These are phyloP conservation scores for Salminus brasiliensis DNA, from an alignment of 2,113 vertebrate species.

Conservation along the genomic window DNA sequence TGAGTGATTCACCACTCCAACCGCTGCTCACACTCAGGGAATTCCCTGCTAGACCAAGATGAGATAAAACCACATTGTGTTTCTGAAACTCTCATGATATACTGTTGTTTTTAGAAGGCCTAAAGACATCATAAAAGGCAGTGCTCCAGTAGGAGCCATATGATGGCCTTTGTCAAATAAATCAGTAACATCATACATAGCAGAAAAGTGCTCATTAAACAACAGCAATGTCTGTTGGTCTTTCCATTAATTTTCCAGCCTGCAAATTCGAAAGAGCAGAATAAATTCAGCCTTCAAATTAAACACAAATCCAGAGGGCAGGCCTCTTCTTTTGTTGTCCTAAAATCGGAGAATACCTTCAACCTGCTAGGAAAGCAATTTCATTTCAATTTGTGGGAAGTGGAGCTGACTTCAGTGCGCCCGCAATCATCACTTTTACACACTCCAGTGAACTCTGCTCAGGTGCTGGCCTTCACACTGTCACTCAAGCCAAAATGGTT, in stretches of 20 bases:
- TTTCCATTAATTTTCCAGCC: not conserved
- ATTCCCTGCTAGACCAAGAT: not conserved
- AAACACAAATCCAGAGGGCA: not conserved
- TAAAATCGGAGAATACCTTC: not conserved
- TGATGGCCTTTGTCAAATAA: no score
- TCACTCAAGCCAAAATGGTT: constrained; percentile 42
- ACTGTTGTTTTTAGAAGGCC: not conserved
- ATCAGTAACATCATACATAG: no score
- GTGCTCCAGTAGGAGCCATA: no score
- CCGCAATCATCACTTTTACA: constrained; percentile 35
- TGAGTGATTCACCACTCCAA: not conserved
- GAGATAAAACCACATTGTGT: not conserved
- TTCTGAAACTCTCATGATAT: not conserved
- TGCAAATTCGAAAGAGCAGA: not conserved
- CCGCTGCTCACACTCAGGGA: constrained; percentile 2
- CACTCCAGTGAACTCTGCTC: constrained; percentile 28
- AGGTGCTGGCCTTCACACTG: constrained; percentile 31
- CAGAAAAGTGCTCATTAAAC: not conserved
- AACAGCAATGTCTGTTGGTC: not conserved
- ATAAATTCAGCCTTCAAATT: not conserved
- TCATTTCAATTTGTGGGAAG: constrained; percentile 33
- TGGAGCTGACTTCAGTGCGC: constrained; percentile 10
- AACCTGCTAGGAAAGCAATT: not conserved
- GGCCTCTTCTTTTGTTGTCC: constrained; percentile 5
- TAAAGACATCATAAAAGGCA: no score